phyloP scores from a whole-genome alignment of 1,140 invertebrate genomes.

The Orius laevigatus region DNA sequence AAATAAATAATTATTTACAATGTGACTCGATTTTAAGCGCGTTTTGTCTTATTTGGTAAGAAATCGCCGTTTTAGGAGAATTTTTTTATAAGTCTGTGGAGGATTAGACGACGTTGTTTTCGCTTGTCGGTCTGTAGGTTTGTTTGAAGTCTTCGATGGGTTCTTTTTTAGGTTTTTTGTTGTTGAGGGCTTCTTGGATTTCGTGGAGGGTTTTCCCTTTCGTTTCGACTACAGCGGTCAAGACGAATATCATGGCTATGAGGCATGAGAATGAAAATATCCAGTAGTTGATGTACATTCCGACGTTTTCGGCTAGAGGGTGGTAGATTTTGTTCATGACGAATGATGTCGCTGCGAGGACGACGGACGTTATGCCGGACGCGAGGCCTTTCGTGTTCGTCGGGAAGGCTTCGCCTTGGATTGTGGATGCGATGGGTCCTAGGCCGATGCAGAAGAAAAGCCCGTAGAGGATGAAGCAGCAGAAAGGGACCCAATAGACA shows the following conservation, averaged over 20 bases:
- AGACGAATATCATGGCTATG: constrained; percentile 43
- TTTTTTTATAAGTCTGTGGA: too few species aligned
- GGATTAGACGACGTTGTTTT: too few species aligned
- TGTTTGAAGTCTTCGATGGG: too few species aligned
- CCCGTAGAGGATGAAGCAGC: constrained; percentile 49
- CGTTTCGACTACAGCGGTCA: constrained; percentile 56
- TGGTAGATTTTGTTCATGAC: constrained; percentile 56
- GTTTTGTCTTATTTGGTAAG: too few species aligned
- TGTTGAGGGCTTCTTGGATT: constrained; percentile 29
- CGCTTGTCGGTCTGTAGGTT: too few species aligned
- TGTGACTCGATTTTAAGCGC: too few species aligned
- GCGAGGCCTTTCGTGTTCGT: constrained; percentile 49
- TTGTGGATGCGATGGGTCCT: constrained; percentile 49
- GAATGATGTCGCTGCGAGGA: constrained; percentile 54
- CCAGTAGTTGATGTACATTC: constrained; percentile 44
- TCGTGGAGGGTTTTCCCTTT: constrained; percentile 60
- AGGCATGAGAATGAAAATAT: constrained; percentile 51
- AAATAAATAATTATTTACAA: too few species aligned
- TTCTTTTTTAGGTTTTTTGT: constrained; percentile 7
- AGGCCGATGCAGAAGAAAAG: constrained; percentile 50
- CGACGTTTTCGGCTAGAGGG: constrained; percentile 30
- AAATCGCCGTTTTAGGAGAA: too few species aligned
- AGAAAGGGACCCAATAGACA: constrained; percentile 41
- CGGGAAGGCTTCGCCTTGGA: constrained; percentile 59
- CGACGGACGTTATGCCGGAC: constrained; percentile 47